phyloP scores from a whole-genome alignment of 2,113 vertebrate species.

The Echinops telfairi region DNA sequence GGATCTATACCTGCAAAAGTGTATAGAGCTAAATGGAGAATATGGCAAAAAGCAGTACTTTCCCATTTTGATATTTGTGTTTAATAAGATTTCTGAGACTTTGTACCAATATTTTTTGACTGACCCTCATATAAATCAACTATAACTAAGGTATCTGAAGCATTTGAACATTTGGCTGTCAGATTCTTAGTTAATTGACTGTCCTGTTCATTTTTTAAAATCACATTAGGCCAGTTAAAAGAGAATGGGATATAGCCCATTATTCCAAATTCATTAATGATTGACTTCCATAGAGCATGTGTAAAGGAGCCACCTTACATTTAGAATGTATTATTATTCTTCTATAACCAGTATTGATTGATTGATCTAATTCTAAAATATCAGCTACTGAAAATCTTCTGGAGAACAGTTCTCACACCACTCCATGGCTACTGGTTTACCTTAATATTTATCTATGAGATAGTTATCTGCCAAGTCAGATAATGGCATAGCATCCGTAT shows the following conservation, averaged over 20 bases:
- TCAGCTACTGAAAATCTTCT: too few relatives aligned
- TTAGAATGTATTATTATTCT: background rate
- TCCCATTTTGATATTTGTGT: too few relatives aligned
- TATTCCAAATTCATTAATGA: background rate
- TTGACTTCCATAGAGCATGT: background rate
- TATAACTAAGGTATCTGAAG: background rate
- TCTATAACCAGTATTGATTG: too few relatives aligned
- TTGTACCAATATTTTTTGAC: too few relatives aligned
- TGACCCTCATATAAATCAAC: too few relatives aligned
- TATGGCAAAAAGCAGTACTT: too few relatives aligned
- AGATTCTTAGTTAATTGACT: slow-evolving; percentile 1
- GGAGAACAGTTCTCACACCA: background rate
- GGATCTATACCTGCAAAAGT: too few relatives aligned
- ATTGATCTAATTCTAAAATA: too few relatives aligned
- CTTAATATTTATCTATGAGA: background rate
- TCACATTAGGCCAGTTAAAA: slow-evolving; percentile 8
- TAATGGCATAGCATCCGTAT: background rate
- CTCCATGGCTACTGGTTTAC: background rate
- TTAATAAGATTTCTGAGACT: too few relatives aligned
- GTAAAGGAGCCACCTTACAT: background rate
- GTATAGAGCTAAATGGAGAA: too few relatives aligned
- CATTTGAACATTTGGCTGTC: background rate
- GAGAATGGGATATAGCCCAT: background rate
- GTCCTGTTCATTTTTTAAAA: background rate
- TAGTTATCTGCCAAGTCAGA: background rate